A percentile compares a stretch with the other conserved stretches of the same genome.
These are phyloP conservation scores for Iphiclides podalirius DNA, from an alignment of 2,888 invertebrate genomes.

Conservation along the genomic window DNA sequence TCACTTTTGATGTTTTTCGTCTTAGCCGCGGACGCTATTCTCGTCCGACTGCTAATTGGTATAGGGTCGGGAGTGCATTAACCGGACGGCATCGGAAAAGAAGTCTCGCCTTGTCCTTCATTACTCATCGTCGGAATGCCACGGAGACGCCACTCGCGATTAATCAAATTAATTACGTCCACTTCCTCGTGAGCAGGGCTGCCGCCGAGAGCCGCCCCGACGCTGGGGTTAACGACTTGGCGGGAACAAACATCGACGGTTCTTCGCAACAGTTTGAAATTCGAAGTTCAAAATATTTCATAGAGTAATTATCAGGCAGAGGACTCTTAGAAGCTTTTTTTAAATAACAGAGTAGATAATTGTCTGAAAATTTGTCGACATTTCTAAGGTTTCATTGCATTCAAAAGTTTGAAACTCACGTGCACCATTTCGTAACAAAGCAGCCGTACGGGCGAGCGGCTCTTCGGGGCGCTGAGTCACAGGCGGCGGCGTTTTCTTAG, in stretches of 20 bases:
- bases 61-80: conserved; percentile 10
- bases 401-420: no score
- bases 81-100: conserved; percentile 30
- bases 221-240: no score
- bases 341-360: no score
- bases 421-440: neutral
- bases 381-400: no score
- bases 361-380: no score
- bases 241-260: no score
- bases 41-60: neutral
- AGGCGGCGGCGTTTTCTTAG: conserved; percentile 25
- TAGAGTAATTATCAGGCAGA: no score
- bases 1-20: conserved; percentile 13
- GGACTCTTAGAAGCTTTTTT: no score
- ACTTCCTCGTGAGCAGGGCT: conserved; percentile 49
- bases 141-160: conserved; percentile 55
- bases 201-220: conserved; percentile 25
- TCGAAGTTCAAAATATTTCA: no score
- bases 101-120: conserved; percentile 39
- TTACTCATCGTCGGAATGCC: conserved; percentile 57
- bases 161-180: conserved; percentile 72
- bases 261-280: no score
- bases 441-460: neutral
- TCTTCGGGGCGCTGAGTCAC: no score
- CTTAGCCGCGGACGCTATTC: conserved; percentile 11